A percentile compares a stretch with the other conserved stretches of the same genome.
Evolutionary conservation across 2,888 invertebrate genomes (phyloP).

Genomic region (Hermaeophaga mercurialis): DNA sequence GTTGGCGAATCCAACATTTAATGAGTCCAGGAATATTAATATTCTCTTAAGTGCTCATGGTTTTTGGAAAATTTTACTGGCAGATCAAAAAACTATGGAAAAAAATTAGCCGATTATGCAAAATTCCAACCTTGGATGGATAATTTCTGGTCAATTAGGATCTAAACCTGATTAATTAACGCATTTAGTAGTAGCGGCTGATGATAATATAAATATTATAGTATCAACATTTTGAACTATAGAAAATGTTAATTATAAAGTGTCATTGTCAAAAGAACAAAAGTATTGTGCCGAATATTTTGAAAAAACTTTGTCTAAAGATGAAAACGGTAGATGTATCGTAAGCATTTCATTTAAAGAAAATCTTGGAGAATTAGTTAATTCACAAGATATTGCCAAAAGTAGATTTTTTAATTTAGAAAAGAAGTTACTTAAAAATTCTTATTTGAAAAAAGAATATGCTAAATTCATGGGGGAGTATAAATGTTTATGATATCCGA

Average conservation of each 20-base stretch:
- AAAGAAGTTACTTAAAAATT: conserved; percentile 23
- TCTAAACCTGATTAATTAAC: neutral
- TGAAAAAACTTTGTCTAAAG: too few relatives aligned
- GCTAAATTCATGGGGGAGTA: conserved; percentile 30
- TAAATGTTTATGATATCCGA: conserved; percentile 28
- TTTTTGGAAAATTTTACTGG: conserved; percentile 23
- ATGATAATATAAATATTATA: conserved; percentile 11
- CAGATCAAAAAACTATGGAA: conserved; percentile 14
- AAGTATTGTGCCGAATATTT: too few relatives aligned
- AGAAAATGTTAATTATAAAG: conserved; percentile 8
- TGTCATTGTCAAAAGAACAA: conserved; percentile 14
- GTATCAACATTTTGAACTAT: conserved; percentile 15
- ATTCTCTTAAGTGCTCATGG: conserved; percentile 20
- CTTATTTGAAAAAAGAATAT: conserved; percentile 24
- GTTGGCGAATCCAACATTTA: conserved; percentile 28
- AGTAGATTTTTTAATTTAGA: conserved; percentile 34
- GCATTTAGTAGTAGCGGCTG: neutral
- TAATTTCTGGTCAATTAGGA: conserved; percentile 16
- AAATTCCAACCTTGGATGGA: conserved; percentile 21
- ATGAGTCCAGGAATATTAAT: conserved; percentile 17
- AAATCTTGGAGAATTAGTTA: conserved; percentile 25
- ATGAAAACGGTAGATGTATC: conserved; percentile 23
- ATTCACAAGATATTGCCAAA: conserved; percentile 28
- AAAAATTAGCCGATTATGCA: conserved; percentile 13
- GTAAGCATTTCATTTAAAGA: conserved; percentile 29